These are phyloP conservation scores for Urosaurus nigricauda DNA, from an alignment of 2,797 vertebrate species.

Conservation along the genomic window DNA sequence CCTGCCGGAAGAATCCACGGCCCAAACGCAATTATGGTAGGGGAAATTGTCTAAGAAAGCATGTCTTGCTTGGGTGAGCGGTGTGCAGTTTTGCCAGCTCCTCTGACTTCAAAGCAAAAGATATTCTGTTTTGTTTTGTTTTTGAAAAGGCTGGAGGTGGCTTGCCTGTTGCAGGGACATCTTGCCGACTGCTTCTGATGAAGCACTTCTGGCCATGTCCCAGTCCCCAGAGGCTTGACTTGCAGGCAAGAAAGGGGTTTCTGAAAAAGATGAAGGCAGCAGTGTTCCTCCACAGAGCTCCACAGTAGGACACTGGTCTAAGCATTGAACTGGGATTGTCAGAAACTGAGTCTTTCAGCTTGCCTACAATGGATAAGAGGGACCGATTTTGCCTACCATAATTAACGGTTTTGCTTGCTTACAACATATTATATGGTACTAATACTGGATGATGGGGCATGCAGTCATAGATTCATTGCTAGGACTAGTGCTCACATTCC, in stretches of 20 bases:
- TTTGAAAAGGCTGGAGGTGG: no score
- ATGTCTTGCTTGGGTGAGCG: background rate
- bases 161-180: background rate
- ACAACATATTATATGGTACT: no score
- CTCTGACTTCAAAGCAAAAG: background rate
- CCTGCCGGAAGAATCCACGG: slow-evolving; percentile 58
- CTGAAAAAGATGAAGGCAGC: background rate
- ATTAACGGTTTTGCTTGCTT: no score
- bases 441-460: no score
- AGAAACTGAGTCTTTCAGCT: no score
- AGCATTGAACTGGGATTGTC: no score
- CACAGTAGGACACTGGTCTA: no score
- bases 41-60: slow-evolving; percentile 50
- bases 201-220: background rate
- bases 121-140: background rate
- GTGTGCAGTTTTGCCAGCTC: background rate
- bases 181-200: no score
- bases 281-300: background rate
- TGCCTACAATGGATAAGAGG: no score
- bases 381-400: no score
- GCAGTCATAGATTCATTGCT: no score
- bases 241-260: rapidly evolving
- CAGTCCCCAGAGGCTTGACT: background rate
- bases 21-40: slow-evolving; percentile 65
- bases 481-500: no score